A percentile compares a stretch with the other conserved stretches of the same genome.
Evolutionary conservation across 2,888 invertebrate genomes (phyloP).

Genomic region (Stenoptilia bipunctidactyla): DNA sequence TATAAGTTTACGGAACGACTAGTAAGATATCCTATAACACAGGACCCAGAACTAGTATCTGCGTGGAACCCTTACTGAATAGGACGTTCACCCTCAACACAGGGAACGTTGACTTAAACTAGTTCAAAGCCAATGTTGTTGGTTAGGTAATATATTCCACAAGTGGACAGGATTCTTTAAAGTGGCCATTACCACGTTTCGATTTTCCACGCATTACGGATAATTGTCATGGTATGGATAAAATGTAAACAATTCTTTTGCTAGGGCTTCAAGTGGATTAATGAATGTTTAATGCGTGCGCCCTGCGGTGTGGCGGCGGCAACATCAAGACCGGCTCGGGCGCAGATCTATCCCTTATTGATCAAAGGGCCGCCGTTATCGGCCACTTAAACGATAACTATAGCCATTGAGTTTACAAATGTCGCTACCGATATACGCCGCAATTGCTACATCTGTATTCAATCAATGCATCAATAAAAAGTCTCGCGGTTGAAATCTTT

Average conservation of each 20-base stretch:
- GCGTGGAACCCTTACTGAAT: too few species aligned
- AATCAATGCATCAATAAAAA: too few species aligned
- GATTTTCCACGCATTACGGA: too few species aligned
- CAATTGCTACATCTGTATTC: slow-evolving; percentile 20
- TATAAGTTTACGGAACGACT: too few species aligned
- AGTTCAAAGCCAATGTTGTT: not conserved
- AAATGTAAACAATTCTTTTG: not conserved
- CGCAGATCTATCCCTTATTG: too few species aligned
- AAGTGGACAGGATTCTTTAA: too few species aligned
- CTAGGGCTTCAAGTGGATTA: slow-evolving; percentile 20
- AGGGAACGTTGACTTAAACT: not conserved
- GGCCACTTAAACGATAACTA: slow-evolving; percentile 41
- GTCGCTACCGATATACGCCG: slow-evolving; percentile 47
- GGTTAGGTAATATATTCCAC: too few species aligned
- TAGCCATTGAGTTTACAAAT: slow-evolving; percentile 38
- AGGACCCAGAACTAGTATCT: too few species aligned
- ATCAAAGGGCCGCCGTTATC: slow-evolving; percentile 49
- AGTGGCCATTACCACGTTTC: too few species aligned
- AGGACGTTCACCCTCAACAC: too few species aligned
- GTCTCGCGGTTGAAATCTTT: too few species aligned
- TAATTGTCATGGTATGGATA: not conserved
- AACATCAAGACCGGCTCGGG: slow-evolving; percentile 16
- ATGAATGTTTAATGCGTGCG: slow-evolving; percentile 51
- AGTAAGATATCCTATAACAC: too few species aligned
- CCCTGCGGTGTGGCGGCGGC: slow-evolving; percentile 25